Base-by-base conservation (phyloP, 2,113 vertebrate species). In the Sander lucioperca region DNA sequence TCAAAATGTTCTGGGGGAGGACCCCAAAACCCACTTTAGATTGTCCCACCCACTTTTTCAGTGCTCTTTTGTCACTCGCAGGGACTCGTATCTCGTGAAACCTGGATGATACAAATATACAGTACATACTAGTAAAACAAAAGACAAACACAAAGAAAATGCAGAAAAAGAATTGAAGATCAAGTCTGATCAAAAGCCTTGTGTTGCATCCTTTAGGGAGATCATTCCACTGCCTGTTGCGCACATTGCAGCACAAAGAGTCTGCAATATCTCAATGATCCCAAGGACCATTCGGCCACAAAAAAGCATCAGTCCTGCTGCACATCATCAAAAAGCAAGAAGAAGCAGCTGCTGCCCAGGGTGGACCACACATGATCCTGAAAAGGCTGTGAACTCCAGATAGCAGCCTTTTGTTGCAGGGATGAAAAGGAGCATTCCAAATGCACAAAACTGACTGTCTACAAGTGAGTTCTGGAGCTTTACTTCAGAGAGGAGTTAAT, bases 241-340 rank as follows among this genome's bases (percentile, higher is more conserved):
- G 3, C 50, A 64, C 71, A 76, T 13, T 59, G 85, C 73, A 73
- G 14, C 78, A 84, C 65, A 80, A 77, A 83, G 62, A 74, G 6
- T 54, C 36, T 69, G 27, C 21, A 45, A 19, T 18, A 63, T 84
- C 66, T 58, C 78, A 80, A 83, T 80, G 80, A 88, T 74, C 65
- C 51, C 77, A 54, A 83, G n/a, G n/a, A 86, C 65, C 50, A 57
- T 36, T 75, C 15, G 4, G 19, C 25, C 21, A 57, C 61, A 74
- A 51, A 84, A 74, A 67, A 50, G 21, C 68, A 78, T 36, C 12
- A 47, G 78, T 70, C 65, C 69, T 78, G 61, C 74, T 71, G 71
- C 68, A 74, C 73, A 74, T 77, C 71, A 86, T 86, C 79, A 86
- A 86, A 89, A 74, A 74, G 57, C 53, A 74, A 74, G 54, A 74